phyloP scores from a whole-genome alignment of 1,140 invertebrate genomes.

The Mya arenaria region DNA sequence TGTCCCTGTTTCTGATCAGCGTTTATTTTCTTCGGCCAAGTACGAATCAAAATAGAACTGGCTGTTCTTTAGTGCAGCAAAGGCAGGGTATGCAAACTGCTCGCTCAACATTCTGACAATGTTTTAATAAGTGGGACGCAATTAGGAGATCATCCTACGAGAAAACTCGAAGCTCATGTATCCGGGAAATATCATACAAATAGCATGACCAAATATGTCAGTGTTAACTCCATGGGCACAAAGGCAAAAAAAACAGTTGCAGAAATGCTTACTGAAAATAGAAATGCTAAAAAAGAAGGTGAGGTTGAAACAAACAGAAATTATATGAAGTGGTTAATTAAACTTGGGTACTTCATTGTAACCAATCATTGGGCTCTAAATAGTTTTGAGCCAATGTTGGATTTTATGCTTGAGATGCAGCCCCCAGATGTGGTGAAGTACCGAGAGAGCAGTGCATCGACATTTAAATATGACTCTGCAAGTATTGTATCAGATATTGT shows the following conservation, averaged over 20 bases:
- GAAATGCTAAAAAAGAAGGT: background rate
- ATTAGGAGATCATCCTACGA: background rate
- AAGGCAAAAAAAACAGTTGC: background rate
- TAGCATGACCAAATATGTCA: background rate
- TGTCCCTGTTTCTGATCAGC: background rate
- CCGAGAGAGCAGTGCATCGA: background rate
- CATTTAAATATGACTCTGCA: constrained; percentile 3
- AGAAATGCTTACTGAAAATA: background rate
- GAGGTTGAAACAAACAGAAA: constrained; percentile 1
- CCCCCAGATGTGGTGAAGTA: background rate
- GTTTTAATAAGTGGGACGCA: background rate
- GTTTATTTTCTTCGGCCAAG: background rate
- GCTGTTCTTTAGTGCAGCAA: background rate
- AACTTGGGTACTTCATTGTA: constrained; percentile 4
- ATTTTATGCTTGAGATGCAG: background rate
- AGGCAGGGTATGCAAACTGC: background rate
- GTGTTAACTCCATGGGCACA: background rate
- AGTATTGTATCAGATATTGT: background rate
- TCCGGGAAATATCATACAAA: background rate
- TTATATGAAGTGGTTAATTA: background rate
- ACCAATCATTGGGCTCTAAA: constrained; percentile 7
- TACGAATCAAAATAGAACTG: background rate
- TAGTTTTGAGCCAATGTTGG: constrained; percentile 11
- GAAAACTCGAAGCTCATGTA: background rate
- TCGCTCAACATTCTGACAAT: background rate